Conservation (phyloP, 2,797 vertebrate genomes). For the Eremophila alpestris region DNA sequence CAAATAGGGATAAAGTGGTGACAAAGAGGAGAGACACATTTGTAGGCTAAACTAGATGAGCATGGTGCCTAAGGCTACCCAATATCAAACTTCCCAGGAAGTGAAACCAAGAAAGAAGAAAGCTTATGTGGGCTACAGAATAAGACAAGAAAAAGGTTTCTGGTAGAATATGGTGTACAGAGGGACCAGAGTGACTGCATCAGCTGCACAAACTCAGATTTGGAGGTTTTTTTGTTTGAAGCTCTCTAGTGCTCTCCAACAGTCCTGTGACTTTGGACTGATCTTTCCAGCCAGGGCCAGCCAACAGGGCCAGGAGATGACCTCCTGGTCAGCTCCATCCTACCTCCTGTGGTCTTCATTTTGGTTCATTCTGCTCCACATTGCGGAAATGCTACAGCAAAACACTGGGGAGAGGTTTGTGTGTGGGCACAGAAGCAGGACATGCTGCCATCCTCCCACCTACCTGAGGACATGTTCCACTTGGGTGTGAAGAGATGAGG, state of each 20-base stretch:
- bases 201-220: neutral
- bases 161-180: neutral
- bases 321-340: neutral
- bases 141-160: neutral
- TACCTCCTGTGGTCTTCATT: neutral
- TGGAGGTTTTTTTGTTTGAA: neutral
- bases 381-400: neutral
- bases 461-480: neutral
- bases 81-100: neutral
- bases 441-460: neutral
- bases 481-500: neutral
- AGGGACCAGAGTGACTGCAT: neutral
- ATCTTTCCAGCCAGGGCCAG: neutral
- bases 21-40: neutral
- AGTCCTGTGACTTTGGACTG: neutral
- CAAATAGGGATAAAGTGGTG: neutral
- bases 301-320: neutral
- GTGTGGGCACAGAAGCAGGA: neutral
- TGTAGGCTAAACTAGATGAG: neutral
- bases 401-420: accelerated
- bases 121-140: neutral
- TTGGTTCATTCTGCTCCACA: neutral
- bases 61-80: neutral
- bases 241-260: neutral
- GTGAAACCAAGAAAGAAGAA: neutral